These are phyloP conservation scores for Stercorarius parasiticus DNA, from an alignment of 2,113 vertebrate genomes.

Conservation along the genomic window DNA sequence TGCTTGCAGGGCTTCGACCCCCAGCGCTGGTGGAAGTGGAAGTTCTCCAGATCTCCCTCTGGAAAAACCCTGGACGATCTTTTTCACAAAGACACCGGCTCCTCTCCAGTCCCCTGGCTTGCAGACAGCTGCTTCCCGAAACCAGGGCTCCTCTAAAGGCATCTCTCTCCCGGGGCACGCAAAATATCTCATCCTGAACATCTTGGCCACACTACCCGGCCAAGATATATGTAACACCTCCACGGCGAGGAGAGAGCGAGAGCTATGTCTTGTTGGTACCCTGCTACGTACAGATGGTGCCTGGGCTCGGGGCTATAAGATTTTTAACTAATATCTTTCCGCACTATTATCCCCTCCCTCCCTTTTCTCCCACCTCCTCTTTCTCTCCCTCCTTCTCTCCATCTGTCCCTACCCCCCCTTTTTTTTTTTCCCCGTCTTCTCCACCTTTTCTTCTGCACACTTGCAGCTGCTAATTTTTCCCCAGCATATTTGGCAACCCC, in stretches of 20 bases:
- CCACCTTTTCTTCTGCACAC: constrained; percentile 65
- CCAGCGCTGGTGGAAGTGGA: neutral
- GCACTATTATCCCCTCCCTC: constrained; percentile 40
- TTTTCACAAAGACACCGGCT: neutral
- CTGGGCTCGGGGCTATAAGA: constrained; percentile 3
- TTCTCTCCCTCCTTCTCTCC: constrained; percentile 73
- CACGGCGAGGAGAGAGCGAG: fast-evolving
- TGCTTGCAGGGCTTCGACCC: neutral
- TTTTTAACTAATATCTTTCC: constrained; percentile 38
- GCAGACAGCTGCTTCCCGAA: neutral
- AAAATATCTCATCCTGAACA: neutral
- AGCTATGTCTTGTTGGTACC: neutral
- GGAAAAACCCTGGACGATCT: neutral
- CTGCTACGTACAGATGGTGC: neutral
- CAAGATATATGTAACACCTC: neutral
- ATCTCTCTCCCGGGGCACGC: neutral
- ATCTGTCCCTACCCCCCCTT: constrained; percentile 72
- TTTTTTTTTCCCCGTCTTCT: neutral
- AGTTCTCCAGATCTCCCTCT: constrained; percentile 30
- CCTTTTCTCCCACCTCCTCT: constrained; percentile 61
- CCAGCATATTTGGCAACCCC: constrained; percentile 67
- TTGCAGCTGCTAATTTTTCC: constrained; percentile 75
- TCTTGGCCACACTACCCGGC: neutral
- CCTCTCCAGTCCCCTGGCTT: neutral
- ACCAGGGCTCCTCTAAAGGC: neutral